Evolutionary conservation across 2,888 invertebrate genomes (phyloP), one percentile per base, ranked within the genome.

Genomic region (Mongoloraphidia duomilia): DNA sequence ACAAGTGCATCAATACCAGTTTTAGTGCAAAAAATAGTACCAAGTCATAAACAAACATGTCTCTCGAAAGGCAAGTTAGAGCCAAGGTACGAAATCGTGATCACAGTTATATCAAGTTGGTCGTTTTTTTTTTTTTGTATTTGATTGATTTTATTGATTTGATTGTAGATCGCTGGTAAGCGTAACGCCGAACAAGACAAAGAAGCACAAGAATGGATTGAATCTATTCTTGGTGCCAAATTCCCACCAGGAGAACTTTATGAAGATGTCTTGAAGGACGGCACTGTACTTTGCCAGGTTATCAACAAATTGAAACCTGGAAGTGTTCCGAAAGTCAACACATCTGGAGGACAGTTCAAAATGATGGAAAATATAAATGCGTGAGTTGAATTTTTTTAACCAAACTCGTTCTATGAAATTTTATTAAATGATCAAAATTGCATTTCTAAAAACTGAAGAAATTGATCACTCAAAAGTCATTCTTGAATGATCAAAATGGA

Each of bases 341-440:
- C 83, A 58, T 80, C 83, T 44, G 94, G 95, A 59, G 94, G 95
- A 65, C 94, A 95, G 66, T 98, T 98, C 82, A 97, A 96, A 67
- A 85, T 97, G 84, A 98, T 98, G 97, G 97, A 99, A 71, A 98
- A 98, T 77, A 92, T 97, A 69, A 92, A 90, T 73, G 76, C 82
- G 85, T 95, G 67, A 77, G 81, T 72, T 26, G 5, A 17, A 17
- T 17, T 17, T 17, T 17, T 17, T 17, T 17, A 2, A 17, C 17
- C 17, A 17, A 17, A 17, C 17, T 17, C 6, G 3, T 26, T 26
- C 26, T 26, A 6, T 3, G 26, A 26, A 17, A 6, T 6, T 26
- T 26, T 26, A 26, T 6, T 6, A 6, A 26, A 26, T 26, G 3
- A 26, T 26, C 26, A 26, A 6, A 26, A 26, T 26, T 26, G 3